These are phyloP conservation scores for Cyanocitta stelleri DNA, from an alignment of 2,113 vertebrate species.

Conservation along the genomic window DNA sequence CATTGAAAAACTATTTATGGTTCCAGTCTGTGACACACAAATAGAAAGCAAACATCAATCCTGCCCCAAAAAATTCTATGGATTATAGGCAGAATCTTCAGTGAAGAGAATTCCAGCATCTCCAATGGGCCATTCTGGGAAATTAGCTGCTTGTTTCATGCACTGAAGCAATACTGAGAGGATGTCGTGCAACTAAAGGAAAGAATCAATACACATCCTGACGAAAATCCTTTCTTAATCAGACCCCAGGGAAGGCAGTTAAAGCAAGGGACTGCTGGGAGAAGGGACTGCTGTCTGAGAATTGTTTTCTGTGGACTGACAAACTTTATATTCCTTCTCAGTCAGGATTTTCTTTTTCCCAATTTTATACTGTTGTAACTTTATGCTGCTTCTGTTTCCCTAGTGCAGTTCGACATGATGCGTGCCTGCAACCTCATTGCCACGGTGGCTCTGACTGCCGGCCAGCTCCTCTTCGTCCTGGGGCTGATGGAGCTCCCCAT, in stretches of 20 bases:
- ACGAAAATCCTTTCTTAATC: background rate
- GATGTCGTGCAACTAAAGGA: background rate
- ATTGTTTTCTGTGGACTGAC: background rate
- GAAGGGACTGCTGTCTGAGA: background rate
- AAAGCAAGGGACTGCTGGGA: background rate
- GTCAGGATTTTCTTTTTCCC: background rate
- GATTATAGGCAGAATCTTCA: background rate
- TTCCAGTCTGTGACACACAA: background rate
- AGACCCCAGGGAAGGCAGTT: background rate
- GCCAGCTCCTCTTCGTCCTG: constrained; percentile 92
- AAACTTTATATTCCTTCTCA: background rate
- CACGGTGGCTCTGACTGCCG: constrained; percentile 85
- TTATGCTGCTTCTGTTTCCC: background rate
- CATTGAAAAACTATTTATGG: background rate
- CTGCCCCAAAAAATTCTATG: background rate
- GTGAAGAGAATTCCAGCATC: background rate
- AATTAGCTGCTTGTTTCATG: background rate
- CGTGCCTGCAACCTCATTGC: constrained; percentile 96
- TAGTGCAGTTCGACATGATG: constrained; percentile 99
- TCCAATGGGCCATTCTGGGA: background rate
- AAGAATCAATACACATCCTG: background rate
- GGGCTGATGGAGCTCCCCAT: constrained; percentile 86
- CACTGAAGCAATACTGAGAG: background rate
- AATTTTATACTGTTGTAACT: background rate
- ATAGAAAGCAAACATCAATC: background rate